Conservation (phyloP, 1,140 invertebrate species). For the Metopolophium dirhodum region DNA sequence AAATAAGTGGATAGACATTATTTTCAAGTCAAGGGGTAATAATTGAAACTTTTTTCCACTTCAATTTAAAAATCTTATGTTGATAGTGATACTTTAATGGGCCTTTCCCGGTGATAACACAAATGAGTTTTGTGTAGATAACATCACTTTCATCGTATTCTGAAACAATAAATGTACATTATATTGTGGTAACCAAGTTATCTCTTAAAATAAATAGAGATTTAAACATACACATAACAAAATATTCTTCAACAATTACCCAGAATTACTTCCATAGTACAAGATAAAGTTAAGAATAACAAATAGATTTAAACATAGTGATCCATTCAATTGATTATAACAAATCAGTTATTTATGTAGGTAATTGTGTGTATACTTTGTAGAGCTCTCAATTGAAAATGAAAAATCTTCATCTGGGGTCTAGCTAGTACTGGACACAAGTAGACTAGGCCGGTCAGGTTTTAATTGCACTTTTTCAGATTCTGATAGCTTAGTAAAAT, state of each 20-base stretch:
- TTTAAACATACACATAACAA: background rate
- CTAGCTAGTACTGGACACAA: too few relatives aligned
- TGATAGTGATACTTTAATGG: conserved; percentile 88
- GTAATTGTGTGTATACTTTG: too few relatives aligned
- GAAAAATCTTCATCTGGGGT: too few relatives aligned
- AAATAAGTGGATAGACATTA: too few relatives aligned
- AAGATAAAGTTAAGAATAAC: too few relatives aligned
- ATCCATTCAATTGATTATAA: too few relatives aligned
- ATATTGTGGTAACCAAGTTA: background rate
- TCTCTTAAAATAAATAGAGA: background rate
- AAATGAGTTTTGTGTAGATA: conserved; percentile 76
- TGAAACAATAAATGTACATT: conserved; percentile 34
- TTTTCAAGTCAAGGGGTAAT: too few relatives aligned
- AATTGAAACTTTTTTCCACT: conserved; percentile 83
- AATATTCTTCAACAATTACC: background rate
- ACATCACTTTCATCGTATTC: conserved; percentile 63
- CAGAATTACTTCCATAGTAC: too few relatives aligned
- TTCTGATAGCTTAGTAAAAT: too few relatives aligned
- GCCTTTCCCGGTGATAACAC: conserved; percentile 96
- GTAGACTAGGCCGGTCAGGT: conserved; percentile 72
- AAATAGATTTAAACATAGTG: too few relatives aligned
- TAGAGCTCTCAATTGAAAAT: too few relatives aligned
- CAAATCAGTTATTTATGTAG: too few relatives aligned
- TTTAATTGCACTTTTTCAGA: conserved; percentile 4
- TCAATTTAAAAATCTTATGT: conserved; percentile 68